Evolutionary conservation across 2,888 invertebrate species (phyloP).

Genomic region (Lochmaea crataegi): DNA sequence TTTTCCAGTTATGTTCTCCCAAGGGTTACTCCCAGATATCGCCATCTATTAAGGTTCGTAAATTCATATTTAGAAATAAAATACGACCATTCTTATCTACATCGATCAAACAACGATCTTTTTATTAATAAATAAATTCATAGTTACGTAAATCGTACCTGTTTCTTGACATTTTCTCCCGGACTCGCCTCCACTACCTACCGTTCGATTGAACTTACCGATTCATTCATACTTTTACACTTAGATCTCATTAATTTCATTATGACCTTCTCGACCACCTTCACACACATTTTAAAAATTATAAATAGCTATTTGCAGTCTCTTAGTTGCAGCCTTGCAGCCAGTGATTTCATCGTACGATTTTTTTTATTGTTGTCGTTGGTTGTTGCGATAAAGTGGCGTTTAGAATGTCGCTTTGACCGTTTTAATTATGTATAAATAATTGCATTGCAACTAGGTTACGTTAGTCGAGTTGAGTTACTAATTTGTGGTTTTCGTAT

Average conservation of each 20-base stretch:
- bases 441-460: not conserved
- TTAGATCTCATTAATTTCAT: constrained; percentile 46
- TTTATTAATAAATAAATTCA: not conserved
- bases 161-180: constrained; percentile 13
- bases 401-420: constrained; percentile 8
- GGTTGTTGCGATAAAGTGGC: constrained; percentile 8
- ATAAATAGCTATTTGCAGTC: constrained; percentile 47
- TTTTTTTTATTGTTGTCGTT: constrained; percentile 6
- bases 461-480: not conserved
- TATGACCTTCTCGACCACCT: constrained; percentile 53
- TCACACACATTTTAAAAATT: constrained; percentile 52
- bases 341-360: constrained; percentile 28
- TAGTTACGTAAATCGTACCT: constrained; percentile 7
- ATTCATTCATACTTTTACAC: constrained; percentile 50
- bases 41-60: too few relatives aligned
- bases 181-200: constrained; percentile 7
- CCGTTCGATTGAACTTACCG: not conserved
- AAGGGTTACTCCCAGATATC: too few relatives aligned
- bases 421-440: constrained; percentile 4
- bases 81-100: not conserved
- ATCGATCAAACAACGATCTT: not conserved
- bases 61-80: too few relatives aligned
- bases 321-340: constrained; percentile 34
- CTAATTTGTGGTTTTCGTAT: not conserved
- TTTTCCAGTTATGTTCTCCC: too few relatives aligned